Percentiles rank a stretch among this genome's conserved stretches.
Evolutionary conservation across 2,797 vertebrate genomes (phyloP).

Genomic region (Gymnoscopelus braueri): DNA sequence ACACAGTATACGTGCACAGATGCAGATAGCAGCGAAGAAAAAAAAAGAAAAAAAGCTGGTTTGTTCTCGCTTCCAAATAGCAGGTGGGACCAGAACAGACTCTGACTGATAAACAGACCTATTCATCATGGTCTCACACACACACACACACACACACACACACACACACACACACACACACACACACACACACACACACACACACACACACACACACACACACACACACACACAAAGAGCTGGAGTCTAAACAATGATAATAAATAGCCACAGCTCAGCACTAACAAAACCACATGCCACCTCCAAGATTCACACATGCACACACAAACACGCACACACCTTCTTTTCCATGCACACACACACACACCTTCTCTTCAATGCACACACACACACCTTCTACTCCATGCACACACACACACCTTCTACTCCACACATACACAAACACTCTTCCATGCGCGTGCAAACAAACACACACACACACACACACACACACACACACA

Average conservation of each 20-base stretch:
- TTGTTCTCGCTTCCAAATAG: too few relatives aligned
- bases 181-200: constrained; percentile 9
- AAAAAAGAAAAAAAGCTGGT: too few relatives aligned
- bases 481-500: constrained; percentile 16
- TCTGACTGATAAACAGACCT: background rate
- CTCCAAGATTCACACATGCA: background rate
- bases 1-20: background rate
- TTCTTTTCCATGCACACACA: background rate
- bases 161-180: too few relatives aligned
- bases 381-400: background rate
- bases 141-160: too few relatives aligned
- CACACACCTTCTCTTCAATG: background rate
- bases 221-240: background rate
- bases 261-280: constrained; percentile 1
- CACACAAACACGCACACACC: constrained; percentile 2
- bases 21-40: too few relatives aligned
- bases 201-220: constrained; percentile 9
- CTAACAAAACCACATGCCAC: too few relatives aligned
- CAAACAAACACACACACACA: background rate
- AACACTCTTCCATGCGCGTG: constrained; percentile 6
- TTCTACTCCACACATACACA: constrained; percentile 4
- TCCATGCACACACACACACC: constrained; percentile 9
- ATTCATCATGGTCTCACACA: background rate
- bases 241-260: constrained; percentile 15
- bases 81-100: background rate